Conservation (phyloP, 2,888 invertebrate species). For the Clostera curtula region DNA sequence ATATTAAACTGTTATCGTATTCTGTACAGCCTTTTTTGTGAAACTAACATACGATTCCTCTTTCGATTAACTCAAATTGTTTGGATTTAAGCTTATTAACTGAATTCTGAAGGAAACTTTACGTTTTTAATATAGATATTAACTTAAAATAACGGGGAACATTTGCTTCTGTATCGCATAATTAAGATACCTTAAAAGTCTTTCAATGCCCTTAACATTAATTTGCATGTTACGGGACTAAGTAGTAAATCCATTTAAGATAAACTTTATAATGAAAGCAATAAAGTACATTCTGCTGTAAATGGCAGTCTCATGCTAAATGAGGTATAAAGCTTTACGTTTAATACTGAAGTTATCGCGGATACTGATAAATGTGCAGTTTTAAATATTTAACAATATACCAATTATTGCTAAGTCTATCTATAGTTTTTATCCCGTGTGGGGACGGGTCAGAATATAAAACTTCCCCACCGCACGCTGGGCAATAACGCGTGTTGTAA, state of each 20-base stretch:
- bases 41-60: no score
- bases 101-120: no score
- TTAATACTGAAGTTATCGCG: conserved; percentile 20
- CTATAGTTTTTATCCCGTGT: no score
- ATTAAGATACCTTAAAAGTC: conserved; percentile 24
- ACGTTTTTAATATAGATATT: conserved; percentile 1
- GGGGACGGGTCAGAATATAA: no score
- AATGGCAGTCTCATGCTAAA: conserved; percentile 9
- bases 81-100: no score
- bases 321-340: conserved; percentile 24
- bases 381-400: conserved; percentile 1
- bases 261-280: conserved; percentile 4
- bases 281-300: conserved; percentile 9
- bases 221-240: conserved; percentile 21
- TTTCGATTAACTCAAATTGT: no score
- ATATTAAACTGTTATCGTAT: no score
- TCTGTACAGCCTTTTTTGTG: no score
- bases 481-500: no score
- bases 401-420: no score
- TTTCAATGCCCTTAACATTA: conserved; percentile 19
- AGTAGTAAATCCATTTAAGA: conserved; percentile 5
- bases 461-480: no score
- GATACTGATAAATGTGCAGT: conserved; percentile 21
- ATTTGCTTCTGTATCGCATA: conserved; percentile 18
- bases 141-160: conserved; percentile 12